phyloP scores from a whole-genome alignment of 37 sponge, comb jelly and placozoan genomes.

The Petrosia ficiformis region DNA sequence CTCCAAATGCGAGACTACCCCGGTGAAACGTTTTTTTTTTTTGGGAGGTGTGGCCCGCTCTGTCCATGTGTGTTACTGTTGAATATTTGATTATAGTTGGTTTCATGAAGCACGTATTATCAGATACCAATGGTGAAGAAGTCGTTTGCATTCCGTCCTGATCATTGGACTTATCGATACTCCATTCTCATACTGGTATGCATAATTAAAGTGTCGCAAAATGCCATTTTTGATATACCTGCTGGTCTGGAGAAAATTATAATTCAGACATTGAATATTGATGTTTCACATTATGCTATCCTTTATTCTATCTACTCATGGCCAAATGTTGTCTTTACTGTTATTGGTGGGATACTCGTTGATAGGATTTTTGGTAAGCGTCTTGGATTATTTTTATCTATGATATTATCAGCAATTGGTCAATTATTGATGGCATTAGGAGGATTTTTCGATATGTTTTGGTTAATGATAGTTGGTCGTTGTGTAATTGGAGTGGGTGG shows the following conservation, averaged over 20 bases:
- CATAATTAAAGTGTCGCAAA: not conserved
- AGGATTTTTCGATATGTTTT: not conserved
- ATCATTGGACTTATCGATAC: not conserved
- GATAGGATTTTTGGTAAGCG: not conserved
- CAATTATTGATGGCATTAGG: not conserved
- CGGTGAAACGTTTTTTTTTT: too few relatives aligned
- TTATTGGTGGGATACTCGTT: not conserved
- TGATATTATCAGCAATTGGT: not conserved
- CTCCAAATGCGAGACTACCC: too few relatives aligned
- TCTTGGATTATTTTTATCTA: not conserved
- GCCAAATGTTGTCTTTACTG: not conserved
- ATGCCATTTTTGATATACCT: not conserved
- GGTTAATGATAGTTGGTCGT: not conserved
- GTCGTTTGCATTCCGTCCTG: not conserved
- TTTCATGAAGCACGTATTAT: too few relatives aligned
- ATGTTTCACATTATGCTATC: not conserved
- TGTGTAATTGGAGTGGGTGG: not conserved
- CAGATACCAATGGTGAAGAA: too few relatives aligned
- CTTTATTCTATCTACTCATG: not conserved
- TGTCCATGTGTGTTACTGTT: too few relatives aligned
- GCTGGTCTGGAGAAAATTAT: not conserved
- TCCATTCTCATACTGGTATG: not conserved
- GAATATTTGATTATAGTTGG: too few relatives aligned
- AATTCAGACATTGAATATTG: not conserved
- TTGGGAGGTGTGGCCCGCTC: too few relatives aligned